Conservation (phyloP, 2,888 invertebrate genomes). For the Trypoxylon attenuatum region DNA sequence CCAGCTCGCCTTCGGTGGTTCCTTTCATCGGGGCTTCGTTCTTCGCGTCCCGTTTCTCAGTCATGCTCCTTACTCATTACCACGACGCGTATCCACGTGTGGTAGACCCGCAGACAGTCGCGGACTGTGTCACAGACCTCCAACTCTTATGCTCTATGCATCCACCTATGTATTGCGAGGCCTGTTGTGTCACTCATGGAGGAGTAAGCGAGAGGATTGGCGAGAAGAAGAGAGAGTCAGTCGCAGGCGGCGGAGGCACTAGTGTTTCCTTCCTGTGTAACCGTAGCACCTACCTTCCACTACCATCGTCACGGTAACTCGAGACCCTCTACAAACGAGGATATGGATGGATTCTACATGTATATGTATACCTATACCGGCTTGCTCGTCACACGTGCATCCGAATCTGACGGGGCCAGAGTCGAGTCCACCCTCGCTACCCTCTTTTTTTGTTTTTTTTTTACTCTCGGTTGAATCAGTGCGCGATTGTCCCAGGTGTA, state of each 20-base stretch:
- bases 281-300: slow-evolving; percentile 65
- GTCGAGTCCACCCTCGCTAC: too few relatives aligned
- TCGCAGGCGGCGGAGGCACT: slow-evolving; percentile 55
- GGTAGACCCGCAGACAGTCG: too few relatives aligned
- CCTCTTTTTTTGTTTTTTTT: too few relatives aligned
- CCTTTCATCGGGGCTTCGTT: neutral
- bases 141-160: too few relatives aligned
- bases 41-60: slow-evolving; percentile 33
- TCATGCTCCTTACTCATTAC: slow-evolving; percentile 37
- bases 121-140: too few relatives aligned
- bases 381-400: slow-evolving; percentile 8
- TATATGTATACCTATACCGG: slow-evolving; percentile 6
- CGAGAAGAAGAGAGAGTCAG: slow-evolving; percentile 32
- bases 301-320: slow-evolving; percentile 61
- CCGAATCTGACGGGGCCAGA: slow-evolving; percentile 19
- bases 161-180: slow-evolving; percentile 6
- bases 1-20: neutral
- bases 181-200: slow-evolving; percentile 41
- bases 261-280: slow-evolving; percentile 75
- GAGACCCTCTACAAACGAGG: slow-evolving; percentile 59
- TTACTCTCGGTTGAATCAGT: too few relatives aligned
- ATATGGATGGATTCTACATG: slow-evolving; percentile 39
- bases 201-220: slow-evolving; percentile 17
- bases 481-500: neutral
- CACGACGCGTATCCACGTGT: slow-evolving; percentile 41